phyloP scores from a whole-genome alignment of 2,797 vertebrate species.

The Tapera naevia region DNA sequence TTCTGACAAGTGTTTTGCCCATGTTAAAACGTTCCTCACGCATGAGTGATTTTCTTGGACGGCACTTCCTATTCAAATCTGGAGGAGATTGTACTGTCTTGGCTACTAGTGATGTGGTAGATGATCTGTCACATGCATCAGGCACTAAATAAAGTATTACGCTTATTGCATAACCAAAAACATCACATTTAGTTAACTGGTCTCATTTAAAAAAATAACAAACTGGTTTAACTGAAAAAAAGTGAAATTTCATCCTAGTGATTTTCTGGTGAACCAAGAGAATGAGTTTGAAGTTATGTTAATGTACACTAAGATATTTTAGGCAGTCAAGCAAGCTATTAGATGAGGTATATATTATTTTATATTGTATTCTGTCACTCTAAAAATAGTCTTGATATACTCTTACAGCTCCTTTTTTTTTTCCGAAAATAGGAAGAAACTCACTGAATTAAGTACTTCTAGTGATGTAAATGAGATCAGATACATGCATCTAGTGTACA shows the following conservation, averaged over 20 bases:
- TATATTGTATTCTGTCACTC: neutral
- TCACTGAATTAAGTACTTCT: neutral
- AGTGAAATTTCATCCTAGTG: neutral
- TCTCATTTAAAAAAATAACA: neutral
- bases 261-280: neutral
- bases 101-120: neutral
- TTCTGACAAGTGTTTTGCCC: conserved; percentile 56
- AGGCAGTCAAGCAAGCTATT: neutral
- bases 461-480: neutral
- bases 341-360: neutral
- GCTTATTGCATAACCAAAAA: neutral
- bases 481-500: neutral
- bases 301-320: neutral
- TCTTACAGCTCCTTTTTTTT: neutral
- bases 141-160: neutral
- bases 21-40: conserved; percentile 27
- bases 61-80: neutral
- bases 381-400: neutral
- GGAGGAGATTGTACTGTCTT: neutral
- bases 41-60: conserved; percentile 24
- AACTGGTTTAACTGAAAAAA: neutral
- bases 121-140: neutral
- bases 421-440: neutral
- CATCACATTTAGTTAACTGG: neutral
- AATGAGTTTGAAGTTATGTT: neutral